Percentiles rank a stretch among this genome's conserved stretches.
Conservation (phyloP, 2,888 invertebrate genomes). For the Lycia hirtaria region DNA sequence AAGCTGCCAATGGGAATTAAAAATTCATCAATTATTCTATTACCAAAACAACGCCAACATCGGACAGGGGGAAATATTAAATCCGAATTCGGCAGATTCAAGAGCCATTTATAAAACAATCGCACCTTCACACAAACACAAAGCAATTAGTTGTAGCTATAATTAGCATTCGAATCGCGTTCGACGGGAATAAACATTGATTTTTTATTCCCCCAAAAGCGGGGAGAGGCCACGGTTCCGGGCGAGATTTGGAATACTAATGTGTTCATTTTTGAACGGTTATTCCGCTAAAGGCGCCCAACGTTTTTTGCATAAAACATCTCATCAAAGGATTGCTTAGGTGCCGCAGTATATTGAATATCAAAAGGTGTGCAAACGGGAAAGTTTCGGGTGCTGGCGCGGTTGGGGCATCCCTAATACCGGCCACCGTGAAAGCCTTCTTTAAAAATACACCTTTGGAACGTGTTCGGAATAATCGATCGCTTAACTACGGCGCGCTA, state of each 20-base stretch:
- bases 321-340: conserved; percentile 85
- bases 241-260: conserved; percentile 79
- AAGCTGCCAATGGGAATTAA: conserved; percentile 42
- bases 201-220: conserved; percentile 83
- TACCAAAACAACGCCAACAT: conserved; percentile 45
- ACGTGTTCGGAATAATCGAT: conserved; percentile 79
- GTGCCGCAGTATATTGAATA: conserved; percentile 83
- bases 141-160: conserved; percentile 79
- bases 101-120: conserved; percentile 60
- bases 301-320: conserved; percentile 86
- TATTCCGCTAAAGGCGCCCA: conserved; percentile 79
- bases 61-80: conserved; percentile 52
- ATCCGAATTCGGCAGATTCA: conserved; percentile 49
- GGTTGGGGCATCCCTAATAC: conserved; percentile 75
- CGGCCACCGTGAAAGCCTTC: conserved; percentile 76
- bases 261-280: conserved; percentile 83
- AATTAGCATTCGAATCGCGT: conserved; percentile 83
- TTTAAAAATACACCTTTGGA: conserved; percentile 82
- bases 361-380: conserved; percentile 80
- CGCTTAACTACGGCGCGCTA: conserved; percentile 38
- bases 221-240: conserved; percentile 68
- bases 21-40: conserved; percentile 51
- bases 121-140: conserved; percentile 70
- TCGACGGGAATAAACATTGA: conserved; percentile 82
- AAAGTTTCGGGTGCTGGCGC: conserved; percentile 74